phyloP scores from a whole-genome alignment of 2,113 vertebrate genomes.

The Ahaetulla prasina region DNA sequence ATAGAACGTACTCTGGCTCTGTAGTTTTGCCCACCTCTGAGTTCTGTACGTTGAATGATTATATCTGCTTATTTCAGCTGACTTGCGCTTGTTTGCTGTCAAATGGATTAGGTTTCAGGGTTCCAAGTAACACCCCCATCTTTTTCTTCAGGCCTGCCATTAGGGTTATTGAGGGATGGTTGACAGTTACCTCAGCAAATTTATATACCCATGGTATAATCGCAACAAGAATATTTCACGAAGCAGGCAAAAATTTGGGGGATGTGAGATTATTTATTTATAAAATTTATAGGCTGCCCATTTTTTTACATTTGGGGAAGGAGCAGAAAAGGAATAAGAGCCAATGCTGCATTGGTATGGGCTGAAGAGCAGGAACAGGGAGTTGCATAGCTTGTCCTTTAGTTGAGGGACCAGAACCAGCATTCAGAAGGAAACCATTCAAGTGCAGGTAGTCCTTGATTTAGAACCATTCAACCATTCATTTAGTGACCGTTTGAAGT shows the following conservation, averaged over 20 bases:
- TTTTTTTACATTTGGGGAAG: not conserved
- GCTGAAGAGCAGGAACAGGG: not conserved
- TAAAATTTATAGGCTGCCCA: no score
- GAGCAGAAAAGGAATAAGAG: not conserved
- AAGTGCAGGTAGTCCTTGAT: not conserved
- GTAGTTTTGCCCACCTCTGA: not conserved
- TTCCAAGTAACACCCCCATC: no score
- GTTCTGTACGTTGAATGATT: not conserved
- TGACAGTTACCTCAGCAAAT: not conserved
- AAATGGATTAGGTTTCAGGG: not conserved
- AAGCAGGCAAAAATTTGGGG: not conserved
- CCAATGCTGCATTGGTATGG: not conserved
- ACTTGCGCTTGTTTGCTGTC: not conserved
- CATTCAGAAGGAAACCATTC: not conserved
- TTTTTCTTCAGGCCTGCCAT: no score
- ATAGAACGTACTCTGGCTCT: not conserved
- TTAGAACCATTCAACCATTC: not conserved
- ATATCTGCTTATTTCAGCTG: not conserved
- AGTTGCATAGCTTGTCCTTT: not conserved
- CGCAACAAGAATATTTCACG: not conserved
- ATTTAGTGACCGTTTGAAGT: not conserved
- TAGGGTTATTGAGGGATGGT: not conserved
- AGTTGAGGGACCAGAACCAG: not conserved
- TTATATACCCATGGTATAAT: not conserved
- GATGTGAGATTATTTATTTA: not conserved